Base-by-base conservation (phyloP, 2,888 invertebrate species). In the Dermolepida albohirtum region DNA sequence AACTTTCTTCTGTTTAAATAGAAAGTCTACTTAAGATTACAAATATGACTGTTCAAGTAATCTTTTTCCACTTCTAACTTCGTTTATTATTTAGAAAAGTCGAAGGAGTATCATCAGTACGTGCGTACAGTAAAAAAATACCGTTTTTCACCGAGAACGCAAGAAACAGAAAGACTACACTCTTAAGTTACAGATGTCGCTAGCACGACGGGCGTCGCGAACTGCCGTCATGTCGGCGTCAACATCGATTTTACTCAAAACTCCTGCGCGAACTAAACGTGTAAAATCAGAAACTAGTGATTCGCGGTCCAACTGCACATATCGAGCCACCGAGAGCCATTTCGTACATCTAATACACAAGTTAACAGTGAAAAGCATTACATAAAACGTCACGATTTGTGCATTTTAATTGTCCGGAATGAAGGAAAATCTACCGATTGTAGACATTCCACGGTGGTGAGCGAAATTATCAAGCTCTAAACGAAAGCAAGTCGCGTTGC, bases 271-370 rank as follows among this genome's bases (percentile, higher is more conserved):
- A 74, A 78, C 77, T 75, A 72, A 77, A 77, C 78, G 76, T 76
- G 76, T 75, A 75, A 79, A 78, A 79, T 80, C 79, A 78, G 77
- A 77, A 79, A 75, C 77, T 77, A 76, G 76, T 77, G 74, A 77
- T 76, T 75, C 78, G 75, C 77, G 73, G 74, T 74, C 72, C 75
- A 76, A 75, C 74, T 74, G 78, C 75, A 66, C 49, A 50, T 59
- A 68, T 57, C 59, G 57, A 57, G 59, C 51, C 40, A 59, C 29
- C 34, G 34, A 34, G 34, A 34, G 34, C 6, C 59, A 59, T 47
- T 34, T 59, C 59, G 59, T 59, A 47, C 59, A 47, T 47, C 22
- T 57, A 57, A 57, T 47, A 59, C 47, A 59, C 47, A 29, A 29
- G 39, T 16, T 57, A 57, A 49, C 17, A 40, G 43, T 22, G 43